Evolutionary conservation across 2,113 vertebrate genomes (phyloP), one percentile per base, ranked within the genome.

Genomic region (Perognathus longimembris): DNA sequence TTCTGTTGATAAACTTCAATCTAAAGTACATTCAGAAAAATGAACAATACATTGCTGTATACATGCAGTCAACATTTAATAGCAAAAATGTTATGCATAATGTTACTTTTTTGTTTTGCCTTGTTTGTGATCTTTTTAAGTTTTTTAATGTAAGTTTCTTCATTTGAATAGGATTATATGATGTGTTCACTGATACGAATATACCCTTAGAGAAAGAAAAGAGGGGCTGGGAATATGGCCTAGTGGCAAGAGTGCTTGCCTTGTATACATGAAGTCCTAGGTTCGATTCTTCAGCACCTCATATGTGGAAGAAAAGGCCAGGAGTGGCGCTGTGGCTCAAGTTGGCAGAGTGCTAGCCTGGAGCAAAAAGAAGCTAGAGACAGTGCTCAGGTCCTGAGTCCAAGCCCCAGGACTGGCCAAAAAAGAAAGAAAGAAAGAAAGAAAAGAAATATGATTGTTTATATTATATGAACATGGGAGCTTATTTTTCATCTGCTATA

Each of bases 1-100:
- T 92, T 70, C 83, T 93, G 28, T 92, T 94, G 77, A 75, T n/a
- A 85, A 86, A 50, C 28, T 82, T 64, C 76, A 21, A 90, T 84
- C 36, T 77, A 12, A 36, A 88, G 75, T 89, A 94, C 54, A 76
- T 75, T 45, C 83, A 45, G 54, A 63, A 90, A 89, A 94, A 67
- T 76, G 21, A 93, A 26, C 11, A 89, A 26, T 67, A 77, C 11
- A 67, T 88, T 76, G 22, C 24, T 85, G 1, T 71, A 45, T 95
- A n/a, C 85, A 64, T 69, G 20, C 76, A 87, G 59, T 73, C 92
- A 81, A 79, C n/a, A 21, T 83, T 24, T 77, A 64, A 77, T 81
- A 34, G 61, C 59, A 88, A 45, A 93, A 78, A 88, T 67, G 24
- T 80, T 86, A 75, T 30, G 8, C 11, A 32, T 63, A 86, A 70